phyloP scores from a whole-genome alignment of 2,888 invertebrate species.

The Parelbella ahira region DNA sequence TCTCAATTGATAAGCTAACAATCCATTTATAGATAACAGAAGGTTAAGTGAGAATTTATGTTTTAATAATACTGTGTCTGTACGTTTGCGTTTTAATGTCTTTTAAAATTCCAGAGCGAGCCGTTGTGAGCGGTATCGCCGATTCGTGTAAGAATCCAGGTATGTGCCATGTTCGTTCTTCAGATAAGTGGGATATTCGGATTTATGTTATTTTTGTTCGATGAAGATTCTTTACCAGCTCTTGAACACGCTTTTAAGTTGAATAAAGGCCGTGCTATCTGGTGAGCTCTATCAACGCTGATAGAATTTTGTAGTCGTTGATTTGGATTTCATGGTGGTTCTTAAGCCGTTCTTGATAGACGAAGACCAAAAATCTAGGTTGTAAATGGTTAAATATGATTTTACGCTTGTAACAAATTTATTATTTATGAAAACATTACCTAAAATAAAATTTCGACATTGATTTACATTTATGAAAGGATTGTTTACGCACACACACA shows the following conservation, averaged over 20 bases:
- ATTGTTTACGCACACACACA: too few relatives aligned
- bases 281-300: too few relatives aligned
- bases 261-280: too few relatives aligned
- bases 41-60: conserved; percentile 70
- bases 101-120: conserved; percentile 27
- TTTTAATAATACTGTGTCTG: conserved; percentile 39
- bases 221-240: conserved; percentile 8
- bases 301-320: too few relatives aligned
- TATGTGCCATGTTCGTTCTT: conserved; percentile 14
- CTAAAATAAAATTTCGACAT: background rate
- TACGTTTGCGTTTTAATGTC: conserved; percentile 33
- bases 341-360: too few relatives aligned
- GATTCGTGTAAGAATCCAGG: conserved; percentile 16
- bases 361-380: too few relatives aligned
- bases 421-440: background rate
- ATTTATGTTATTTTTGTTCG: conserved; percentile 19
- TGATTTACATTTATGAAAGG: background rate
- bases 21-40: conserved; percentile 47
- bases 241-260: conserved; percentile 1
- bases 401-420: background rate
- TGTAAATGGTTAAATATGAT: background rate
- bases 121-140: conserved; percentile 10
- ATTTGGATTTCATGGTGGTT: too few relatives aligned
- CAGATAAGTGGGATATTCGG: conserved; percentile 17
- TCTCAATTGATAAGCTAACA: conserved; percentile 59